Conservation (phyloP, 2,113 vertebrate genomes). For the Pangasianodon gigas region DNA sequence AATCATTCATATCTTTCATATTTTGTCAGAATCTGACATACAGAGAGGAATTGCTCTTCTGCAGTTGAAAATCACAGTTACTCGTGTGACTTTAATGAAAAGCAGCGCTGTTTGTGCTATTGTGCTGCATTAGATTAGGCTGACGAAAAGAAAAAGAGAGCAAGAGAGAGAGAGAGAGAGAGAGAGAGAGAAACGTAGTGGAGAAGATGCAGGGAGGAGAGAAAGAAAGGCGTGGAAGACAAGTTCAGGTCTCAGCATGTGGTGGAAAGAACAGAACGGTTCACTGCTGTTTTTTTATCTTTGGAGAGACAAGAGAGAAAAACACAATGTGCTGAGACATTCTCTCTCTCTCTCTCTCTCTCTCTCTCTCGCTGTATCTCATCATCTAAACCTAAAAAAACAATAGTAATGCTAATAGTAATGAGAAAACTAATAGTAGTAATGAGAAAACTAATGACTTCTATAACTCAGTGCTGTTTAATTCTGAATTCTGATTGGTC, state of each 20-base stretch:
- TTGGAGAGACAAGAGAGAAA: not conserved
- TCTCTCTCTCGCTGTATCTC: not conserved
- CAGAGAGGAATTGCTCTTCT: not conserved
- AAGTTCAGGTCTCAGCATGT: conserved; percentile 20
- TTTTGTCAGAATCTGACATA: not conserved
- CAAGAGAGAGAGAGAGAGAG: not conserved
- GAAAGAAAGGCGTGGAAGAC: too few relatives aligned
- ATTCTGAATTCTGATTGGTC: not conserved
- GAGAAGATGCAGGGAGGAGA: not conserved
- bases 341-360: not conserved
- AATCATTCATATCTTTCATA: not conserved
- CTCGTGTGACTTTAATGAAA: conserved; percentile 12
- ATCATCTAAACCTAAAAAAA: not conserved
- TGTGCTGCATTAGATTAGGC: not conserved
- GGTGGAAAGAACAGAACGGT: conserved; percentile 16
- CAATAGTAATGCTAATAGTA: not conserved
- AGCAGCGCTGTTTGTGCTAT: not conserved
- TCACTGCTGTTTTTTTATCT: not conserved
- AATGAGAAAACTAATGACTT: too few relatives aligned
- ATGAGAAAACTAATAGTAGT: too few relatives aligned
- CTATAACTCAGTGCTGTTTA: not conserved
- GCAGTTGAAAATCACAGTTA: not conserved
- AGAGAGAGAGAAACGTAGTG: not conserved
- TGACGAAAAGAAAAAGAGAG: not conserved
- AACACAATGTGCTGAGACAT: not conserved